Evolutionary conservation across 2,113 vertebrate genomes (phyloP), one percentile per base, ranked within the genome.

Genomic region (Cromileptes altivelis): DNA sequence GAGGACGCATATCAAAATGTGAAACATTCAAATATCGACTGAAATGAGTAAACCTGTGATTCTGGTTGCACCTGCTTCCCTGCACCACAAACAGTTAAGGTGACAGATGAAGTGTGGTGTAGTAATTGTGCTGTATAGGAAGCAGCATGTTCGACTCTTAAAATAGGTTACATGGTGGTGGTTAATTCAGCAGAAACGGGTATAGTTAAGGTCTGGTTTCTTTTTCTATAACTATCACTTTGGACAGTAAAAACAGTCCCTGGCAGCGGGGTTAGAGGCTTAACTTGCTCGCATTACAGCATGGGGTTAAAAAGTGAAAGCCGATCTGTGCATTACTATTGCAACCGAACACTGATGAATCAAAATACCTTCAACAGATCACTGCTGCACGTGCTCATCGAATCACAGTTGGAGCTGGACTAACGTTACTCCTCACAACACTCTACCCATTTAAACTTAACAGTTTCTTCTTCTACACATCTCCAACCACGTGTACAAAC

Each of bases 171-270:
- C 21, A 64, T 42, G 27, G 45, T 1, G 12, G 30, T 4, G 55
- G 49, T 78, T 73, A 53, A 76, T 68, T 81, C 47, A 63, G 68
- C 74, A 85, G 63, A 70, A 55, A 75, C 21, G 15, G 14, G 49
- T n/a, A 50, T 1, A 55, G 47, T 57, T 13, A 49, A 62, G 19
- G n/a, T 40, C 50, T 25, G 11, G 25, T 64, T 69, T 70, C 33
- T 56, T 42, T 78, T n/a, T 30, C 40, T 75, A 9, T 57, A 10
- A 76, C n/a, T n/a, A n/a, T 65, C 13, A 45, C 27, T 10, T 45
- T 30, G 33, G 33, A 47, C 11, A 25, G 63, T 45, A 49, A 64
- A 62, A 70, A 78, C 55, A 3, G 58, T n/a, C 61, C 33, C 47
- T 70, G 53, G 63, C 58, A 52, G 37, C 12, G 3, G 14, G 65